Evolutionary conservation across 2,797 vertebrate genomes (phyloP), one percentile per base, ranked within the genome.

Genomic region (Pygocentrus nattereri): DNA sequence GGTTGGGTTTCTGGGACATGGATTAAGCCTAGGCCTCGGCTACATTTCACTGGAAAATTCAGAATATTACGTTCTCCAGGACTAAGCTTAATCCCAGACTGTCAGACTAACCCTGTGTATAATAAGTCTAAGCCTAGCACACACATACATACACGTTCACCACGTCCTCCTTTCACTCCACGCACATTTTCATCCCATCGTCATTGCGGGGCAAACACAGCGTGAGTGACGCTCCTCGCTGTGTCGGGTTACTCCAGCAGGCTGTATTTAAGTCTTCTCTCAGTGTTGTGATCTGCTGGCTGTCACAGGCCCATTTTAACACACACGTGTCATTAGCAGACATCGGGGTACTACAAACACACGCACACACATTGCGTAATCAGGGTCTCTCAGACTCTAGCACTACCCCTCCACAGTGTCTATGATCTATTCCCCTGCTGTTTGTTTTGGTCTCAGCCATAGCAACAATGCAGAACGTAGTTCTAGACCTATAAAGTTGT

Each of bases 171-270:
- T 4, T 49, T 50, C 3, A 18, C 49, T 4, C 15, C 16, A 0
- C 8, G 3, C 18, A 16, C 15, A 50, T 5, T 15, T 50, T 19
- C 11, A 3, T 56, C 49, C 49, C 27, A n/a, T 52, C 50, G 58
- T 41, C 41, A 27, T 62, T 65, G 16, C 8, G 23, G 59, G 19
- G 47, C 21, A 47, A 18, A 64, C 12, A 38, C 76, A 56, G 21
- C 27, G 54, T 23, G 52, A 82, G n/a, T 68, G 41, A 83, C 41
- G 34, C 61, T 72, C 52, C 58, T 41, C 52, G 49, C 0, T 70
- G 87, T 90, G 88, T 91, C 86, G 76, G 81, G 87, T 92, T 92
- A 88, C 92, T 88, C 67, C 70, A 74, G 79, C 69, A 71, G 21
- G 19, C 79, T 87, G 83, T 59, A 76, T 87, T 91, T 92, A 92